Evolutionary conservation across 2,888 invertebrate species (phyloP).

Genomic region (Tinea trinotella): DNA sequence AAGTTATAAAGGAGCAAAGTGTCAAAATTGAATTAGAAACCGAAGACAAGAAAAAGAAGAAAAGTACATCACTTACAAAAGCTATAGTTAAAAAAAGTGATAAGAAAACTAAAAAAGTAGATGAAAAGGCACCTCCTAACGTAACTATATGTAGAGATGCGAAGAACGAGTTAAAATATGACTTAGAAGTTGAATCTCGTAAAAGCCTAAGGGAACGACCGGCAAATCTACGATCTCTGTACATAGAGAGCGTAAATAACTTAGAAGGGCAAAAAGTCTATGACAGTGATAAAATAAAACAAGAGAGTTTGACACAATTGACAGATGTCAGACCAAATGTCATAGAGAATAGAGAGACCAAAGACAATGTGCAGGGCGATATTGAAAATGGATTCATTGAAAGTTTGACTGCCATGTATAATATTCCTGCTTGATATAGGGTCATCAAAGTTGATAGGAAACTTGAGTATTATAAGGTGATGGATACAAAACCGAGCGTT

Average conservation of each 20-base stretch:
- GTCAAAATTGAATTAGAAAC: slow-evolving; percentile 18
- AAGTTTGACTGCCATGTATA: slow-evolving; percentile 49
- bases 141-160: slow-evolving; percentile 30
- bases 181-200: too few species aligned
- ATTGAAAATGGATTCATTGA: slow-evolving; percentile 52
- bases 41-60: slow-evolving; percentile 3
- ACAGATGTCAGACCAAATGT: slow-evolving; percentile 23
- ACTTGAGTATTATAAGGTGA: too few species aligned
- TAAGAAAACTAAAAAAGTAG: slow-evolving; percentile 23
- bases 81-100: slow-evolving; percentile 4
- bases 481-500: too few species aligned
- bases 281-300: slow-evolving; percentile 31
- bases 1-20: slow-evolving; percentile 29
- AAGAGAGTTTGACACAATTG: slow-evolving; percentile 37
- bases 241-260: not conserved
- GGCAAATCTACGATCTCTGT: not conserved
- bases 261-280: slow-evolving; percentile 29
- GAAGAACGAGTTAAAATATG: not conserved
- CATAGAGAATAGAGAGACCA: not conserved
- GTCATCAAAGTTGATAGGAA: too few species aligned
- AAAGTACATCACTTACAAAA: not conserved
- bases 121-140: slow-evolving; percentile 40
- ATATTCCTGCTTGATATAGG: slow-evolving; percentile 38
- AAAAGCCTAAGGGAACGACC: not conserved
- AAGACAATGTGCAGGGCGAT: slow-evolving; percentile 34